These are phyloP conservation scores for Napeogenes inachia DNA, from an alignment of 2,888 invertebrate genomes.

Conservation along the genomic window DNA sequence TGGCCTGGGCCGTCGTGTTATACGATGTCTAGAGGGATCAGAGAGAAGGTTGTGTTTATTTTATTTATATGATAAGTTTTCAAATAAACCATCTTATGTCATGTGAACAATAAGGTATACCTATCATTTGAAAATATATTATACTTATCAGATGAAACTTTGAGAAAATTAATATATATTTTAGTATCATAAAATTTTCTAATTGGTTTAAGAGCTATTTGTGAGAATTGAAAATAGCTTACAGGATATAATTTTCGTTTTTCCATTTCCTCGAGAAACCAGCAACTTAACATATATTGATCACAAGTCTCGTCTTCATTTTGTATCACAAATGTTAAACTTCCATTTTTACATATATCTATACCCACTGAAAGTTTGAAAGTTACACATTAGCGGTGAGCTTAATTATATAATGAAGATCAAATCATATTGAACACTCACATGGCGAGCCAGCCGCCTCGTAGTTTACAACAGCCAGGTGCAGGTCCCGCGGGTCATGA, in stretches of 20 bases:
- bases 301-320: slow-evolving; percentile 58
- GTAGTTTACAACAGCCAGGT: slow-evolving; percentile 87
- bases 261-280: slow-evolving; percentile 67
- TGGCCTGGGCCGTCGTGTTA: slow-evolving; percentile 52
- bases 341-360: slow-evolving; percentile 55
- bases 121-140: too few species aligned
- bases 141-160: too few species aligned
- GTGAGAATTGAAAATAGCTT: slow-evolving; percentile 14
- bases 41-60: neutral
- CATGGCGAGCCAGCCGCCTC: slow-evolving; percentile 78
- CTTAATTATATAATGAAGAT: too few species aligned
- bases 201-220: neutral
- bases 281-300: slow-evolving; percentile 65
- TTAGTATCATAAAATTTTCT: neutral
- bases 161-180: too few species aligned
- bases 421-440: slow-evolving; percentile 35
- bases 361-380: slow-evolving; percentile 50
- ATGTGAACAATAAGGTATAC: too few species aligned
- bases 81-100: too few species aligned
- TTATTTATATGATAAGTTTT: neutral
- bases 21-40: slow-evolving; percentile 44
- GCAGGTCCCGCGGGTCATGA: slow-evolving; percentile 83
- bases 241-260: slow-evolving; percentile 53
- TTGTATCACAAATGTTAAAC: slow-evolving; percentile 41
- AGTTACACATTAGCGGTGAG: too few species aligned